These are phyloP conservation scores for Papio anubis DNA, from an alignment of 2,113 vertebrate species.

Conservation along the genomic window DNA sequence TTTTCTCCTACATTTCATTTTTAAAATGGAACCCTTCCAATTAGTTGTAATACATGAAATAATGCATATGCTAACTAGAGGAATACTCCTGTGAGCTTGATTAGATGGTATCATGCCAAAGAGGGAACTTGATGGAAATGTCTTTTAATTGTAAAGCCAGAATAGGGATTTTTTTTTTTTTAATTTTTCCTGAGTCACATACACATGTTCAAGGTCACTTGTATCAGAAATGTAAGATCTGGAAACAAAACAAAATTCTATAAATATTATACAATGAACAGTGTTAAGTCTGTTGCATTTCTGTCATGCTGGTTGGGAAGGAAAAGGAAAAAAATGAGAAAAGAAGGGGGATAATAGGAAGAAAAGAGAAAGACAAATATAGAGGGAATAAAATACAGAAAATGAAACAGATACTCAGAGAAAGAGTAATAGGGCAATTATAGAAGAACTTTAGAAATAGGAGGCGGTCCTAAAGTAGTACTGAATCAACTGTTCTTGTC, in stretches of 20 bases:
- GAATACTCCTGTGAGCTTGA: neutral
- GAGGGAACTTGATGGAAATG: neutral
- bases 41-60: slow-evolving; percentile 7
- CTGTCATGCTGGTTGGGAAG: neutral
- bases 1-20: neutral
- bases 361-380: neutral
- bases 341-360: neutral
- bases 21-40: neutral
- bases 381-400: slow-evolving; percentile 29
- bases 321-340: neutral
- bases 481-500: neutral
- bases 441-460: slow-evolving; percentile 11
- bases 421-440: neutral
- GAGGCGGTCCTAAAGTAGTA: neutral
- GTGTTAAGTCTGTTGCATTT: neutral
- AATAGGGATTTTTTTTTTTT: neutral
- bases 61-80: neutral
- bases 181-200: slow-evolving; percentile 11
- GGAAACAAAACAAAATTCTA: slow-evolving; percentile 24
- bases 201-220: neutral
- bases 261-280: neutral
- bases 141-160: slow-evolving; percentile 28
- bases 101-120: neutral
- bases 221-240: neutral
- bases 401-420: neutral